phyloP scores from a whole-genome alignment of 2,113 vertebrate genomes.

The Heptranchias perlo region DNA sequence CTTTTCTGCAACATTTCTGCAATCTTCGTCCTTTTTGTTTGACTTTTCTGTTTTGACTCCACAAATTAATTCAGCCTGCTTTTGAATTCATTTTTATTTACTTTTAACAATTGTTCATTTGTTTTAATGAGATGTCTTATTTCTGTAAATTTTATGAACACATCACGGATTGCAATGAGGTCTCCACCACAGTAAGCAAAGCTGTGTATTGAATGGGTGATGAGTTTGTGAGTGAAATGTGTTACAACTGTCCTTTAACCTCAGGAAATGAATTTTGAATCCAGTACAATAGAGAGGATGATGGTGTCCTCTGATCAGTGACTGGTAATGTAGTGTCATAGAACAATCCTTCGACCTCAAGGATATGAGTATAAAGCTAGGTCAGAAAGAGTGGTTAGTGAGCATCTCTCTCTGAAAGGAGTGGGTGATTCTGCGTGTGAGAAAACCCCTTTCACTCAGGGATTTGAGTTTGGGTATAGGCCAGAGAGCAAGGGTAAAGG shows the following conservation, averaged over 20 bases:
- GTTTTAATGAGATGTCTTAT: neutral
- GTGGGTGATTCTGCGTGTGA: neutral
- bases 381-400: neutral
- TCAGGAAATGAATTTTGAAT: neutral
- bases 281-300: neutral
- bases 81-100: neutral
- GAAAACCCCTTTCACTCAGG: neutral
- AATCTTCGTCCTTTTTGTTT: neutral
- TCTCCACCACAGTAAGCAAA: neutral
- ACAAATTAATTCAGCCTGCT: neutral
- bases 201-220: neutral
- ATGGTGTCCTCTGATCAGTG: neutral
- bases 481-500: neutral
- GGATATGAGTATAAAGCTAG: neutral
- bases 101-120: neutral
- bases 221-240: neutral
- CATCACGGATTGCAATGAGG: neutral
- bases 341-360: neutral
- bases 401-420: neutral
- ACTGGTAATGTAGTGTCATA: neutral
- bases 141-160: neutral
- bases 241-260: neutral
- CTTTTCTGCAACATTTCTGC: neutral
- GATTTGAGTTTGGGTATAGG: neutral
- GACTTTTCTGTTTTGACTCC: neutral